These are phyloP conservation scores for Hestina assimilis DNA, from an alignment of 1,140 invertebrate species.

Conservation along the genomic window DNA sequence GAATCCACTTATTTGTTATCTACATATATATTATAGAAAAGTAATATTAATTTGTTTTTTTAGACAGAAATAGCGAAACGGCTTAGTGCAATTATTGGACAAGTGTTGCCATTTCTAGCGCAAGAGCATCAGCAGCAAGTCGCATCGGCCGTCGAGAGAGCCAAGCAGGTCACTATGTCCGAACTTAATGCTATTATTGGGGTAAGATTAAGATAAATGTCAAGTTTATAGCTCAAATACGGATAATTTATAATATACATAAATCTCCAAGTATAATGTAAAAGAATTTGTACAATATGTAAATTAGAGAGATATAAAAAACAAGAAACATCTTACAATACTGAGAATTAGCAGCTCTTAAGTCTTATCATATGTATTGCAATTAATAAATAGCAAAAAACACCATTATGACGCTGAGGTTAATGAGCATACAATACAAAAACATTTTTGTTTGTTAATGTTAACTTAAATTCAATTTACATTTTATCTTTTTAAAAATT, in stretches of 20 bases:
- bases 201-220: slow-evolving; percentile 79
- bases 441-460: too few species aligned
- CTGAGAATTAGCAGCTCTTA: too few species aligned
- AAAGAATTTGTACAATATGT: too few species aligned
- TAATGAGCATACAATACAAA: too few species aligned
- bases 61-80: slow-evolving; percentile 97
- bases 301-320: too few species aligned
- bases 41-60: slow-evolving; percentile 38
- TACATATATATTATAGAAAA: neutral
- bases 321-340: too few species aligned
- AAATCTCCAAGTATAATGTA: neutral
- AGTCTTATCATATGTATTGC: too few species aligned
- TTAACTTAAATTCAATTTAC: too few species aligned
- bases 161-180: slow-evolving; percentile 97
- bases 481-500: too few species aligned
- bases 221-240: neutral
- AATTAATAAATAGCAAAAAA: too few species aligned
- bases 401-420: too few species aligned
- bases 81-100: slow-evolving; percentile 92
- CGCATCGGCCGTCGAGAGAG: slow-evolving; percentile 93
- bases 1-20: neutral
- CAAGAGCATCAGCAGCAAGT: slow-evolving; percentile 98
- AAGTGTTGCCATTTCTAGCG: slow-evolving; percentile 93
- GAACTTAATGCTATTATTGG: slow-evolving; percentile 94
- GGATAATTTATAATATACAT: neutral